Evolutionary conservation across 1,140 invertebrate species (phyloP).

Genomic region (Drosophila sproati): DNA sequence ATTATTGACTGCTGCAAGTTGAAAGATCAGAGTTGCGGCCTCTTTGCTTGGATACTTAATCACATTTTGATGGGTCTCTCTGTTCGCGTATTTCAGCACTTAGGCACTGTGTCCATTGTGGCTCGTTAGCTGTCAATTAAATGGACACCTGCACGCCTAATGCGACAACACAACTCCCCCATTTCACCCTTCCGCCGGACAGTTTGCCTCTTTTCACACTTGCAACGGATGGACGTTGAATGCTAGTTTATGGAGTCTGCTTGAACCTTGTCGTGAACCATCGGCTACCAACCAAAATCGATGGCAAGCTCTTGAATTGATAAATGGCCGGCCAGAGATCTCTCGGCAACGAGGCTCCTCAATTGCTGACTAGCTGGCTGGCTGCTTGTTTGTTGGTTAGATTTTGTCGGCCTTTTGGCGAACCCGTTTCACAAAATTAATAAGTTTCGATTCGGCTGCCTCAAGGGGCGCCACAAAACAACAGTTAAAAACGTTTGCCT

Average conservation of each 20-base stretch:
- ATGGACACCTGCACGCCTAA: conserved; percentile 78
- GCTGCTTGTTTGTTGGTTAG: conserved; percentile 4
- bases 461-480: conserved; percentile 34
- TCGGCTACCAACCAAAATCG: conserved; percentile 47
- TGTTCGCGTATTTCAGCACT: conserved; percentile 29
- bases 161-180: conserved; percentile 43
- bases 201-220: conserved; percentile 50
- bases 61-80: conserved; percentile 64
- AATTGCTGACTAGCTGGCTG: neutral
- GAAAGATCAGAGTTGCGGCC: neutral
- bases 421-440: conserved; percentile 73
- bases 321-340: conserved; percentile 73
- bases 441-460: conserved; percentile 71
- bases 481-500: conserved; percentile 1
- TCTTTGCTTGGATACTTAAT: conserved; percentile 55
- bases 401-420: conserved; percentile 61
- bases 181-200: conserved; percentile 11
- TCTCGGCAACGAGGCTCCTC: conserved; percentile 48
- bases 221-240: conserved; percentile 17
- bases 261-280: conserved; percentile 44
- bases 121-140: conserved; percentile 79
- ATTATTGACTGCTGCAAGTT: conserved; percentile 10
- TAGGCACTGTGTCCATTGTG: conserved; percentile 42
- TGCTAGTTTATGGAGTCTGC: conserved; percentile 28
- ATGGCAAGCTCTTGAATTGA: conserved; percentile 61